phyloP scores from a whole-genome alignment of 2,113 vertebrate genomes.

The Chionis minor region DNA sequence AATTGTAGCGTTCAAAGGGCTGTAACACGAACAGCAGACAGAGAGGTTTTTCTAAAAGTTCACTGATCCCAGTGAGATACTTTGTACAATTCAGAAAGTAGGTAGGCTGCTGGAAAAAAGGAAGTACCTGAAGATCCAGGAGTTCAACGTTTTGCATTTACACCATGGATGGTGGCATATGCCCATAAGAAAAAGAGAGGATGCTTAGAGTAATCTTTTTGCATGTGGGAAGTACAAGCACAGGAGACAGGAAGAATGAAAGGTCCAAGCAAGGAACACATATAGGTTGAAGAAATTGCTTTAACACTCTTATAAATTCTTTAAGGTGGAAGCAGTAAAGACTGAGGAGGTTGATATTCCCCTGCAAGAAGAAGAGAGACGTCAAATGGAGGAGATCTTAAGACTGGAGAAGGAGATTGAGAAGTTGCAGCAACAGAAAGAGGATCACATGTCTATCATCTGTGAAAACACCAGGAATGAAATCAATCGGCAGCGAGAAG shows the following conservation, averaged over 20 bases:
- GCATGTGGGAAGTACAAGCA: neutral
- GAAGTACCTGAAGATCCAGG: neutral
- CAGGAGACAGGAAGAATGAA: neutral
- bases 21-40: neutral
- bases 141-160: neutral
- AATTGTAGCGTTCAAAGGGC: neutral
- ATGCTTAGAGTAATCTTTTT: neutral
- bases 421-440: constrained; percentile 84
- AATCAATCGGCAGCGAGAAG: constrained; percentile 81
- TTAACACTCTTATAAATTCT: neutral
- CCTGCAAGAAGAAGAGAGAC: constrained; percentile 84
- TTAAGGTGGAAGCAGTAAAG: constrained; percentile 59
- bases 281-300: neutral
- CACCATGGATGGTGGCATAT: neutral
- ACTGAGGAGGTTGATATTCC: constrained; percentile 44
- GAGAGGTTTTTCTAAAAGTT: neutral
- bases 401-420: constrained; percentile 90
- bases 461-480: constrained; percentile 80
- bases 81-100: neutral
- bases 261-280: neutral
- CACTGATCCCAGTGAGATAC: neutral
- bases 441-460: constrained; percentile 84
- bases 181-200: neutral
- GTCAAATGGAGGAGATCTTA: constrained; percentile 91
- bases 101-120: neutral